Conservation (phyloP, 2,113 vertebrate genomes). For the Merops nubicus region DNA sequence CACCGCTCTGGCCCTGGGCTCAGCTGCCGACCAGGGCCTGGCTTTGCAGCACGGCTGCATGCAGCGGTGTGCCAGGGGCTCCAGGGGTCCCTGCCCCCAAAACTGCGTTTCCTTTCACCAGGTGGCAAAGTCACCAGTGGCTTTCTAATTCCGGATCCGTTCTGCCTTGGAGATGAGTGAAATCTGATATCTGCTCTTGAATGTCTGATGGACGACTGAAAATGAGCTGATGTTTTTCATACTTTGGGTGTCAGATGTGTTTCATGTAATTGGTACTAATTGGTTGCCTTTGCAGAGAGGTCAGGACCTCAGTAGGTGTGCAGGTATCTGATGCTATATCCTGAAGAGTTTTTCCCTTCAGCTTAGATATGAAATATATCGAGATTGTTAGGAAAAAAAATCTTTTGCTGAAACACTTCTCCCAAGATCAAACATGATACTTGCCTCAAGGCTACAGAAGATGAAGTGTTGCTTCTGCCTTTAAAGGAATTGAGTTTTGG, state of each 20-base stretch:
- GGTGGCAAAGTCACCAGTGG: background rate
- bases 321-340: background rate
- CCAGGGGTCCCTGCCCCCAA: rapidly evolving
- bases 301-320: background rate
- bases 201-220: background rate
- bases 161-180: background rate
- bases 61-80: rapidly evolving
- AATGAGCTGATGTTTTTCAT: background rate
- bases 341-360: background rate
- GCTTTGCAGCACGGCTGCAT: background rate
- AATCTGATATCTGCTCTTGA: background rate
- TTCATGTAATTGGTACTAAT: background rate
- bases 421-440: background rate
- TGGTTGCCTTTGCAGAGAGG: background rate
- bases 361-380: background rate
- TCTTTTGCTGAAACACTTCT: background rate
- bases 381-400: background rate
- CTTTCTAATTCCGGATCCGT: background rate
- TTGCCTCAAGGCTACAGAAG: background rate
- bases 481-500: background rate
- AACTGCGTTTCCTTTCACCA: background rate
- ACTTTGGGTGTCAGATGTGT: rapidly evolving
- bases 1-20: rapidly evolving
- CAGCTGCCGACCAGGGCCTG: too few species aligned
- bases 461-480: background rate